A percentile compares a stretch with the other conserved stretches of the same genome.
phyloP scores from a whole-genome alignment of 2,113 vertebrate genomes.

The Psittacula cyanocephala region DNA sequence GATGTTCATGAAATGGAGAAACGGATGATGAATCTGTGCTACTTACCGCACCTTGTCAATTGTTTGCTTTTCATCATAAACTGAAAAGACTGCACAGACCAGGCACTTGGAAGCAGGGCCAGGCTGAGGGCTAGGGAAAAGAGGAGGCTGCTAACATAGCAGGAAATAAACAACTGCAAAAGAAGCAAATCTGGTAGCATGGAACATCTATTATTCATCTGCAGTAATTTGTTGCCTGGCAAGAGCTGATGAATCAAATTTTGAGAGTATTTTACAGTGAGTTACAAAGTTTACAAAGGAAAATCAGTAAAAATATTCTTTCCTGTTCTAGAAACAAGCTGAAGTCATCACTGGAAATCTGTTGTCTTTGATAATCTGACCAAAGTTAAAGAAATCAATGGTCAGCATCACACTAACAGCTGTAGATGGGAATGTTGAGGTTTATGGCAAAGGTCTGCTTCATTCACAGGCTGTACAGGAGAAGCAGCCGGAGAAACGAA shows the following conservation, averaged over 20 bases:
- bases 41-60: not conserved
- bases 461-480: not conserved
- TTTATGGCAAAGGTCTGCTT: not conserved
- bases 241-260: slow-evolving; percentile 1
- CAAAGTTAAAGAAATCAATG: not conserved
- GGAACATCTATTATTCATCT: not conserved
- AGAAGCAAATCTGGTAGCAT: not conserved
- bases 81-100: not conserved
- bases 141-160: not conserved
- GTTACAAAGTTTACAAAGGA: not conserved
- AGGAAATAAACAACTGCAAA: not conserved
- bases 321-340: not conserved
- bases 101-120: not conserved
- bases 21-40: not conserved
- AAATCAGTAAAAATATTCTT: not conserved
- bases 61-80: not conserved
- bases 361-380: not conserved
- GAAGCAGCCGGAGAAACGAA: not conserved
- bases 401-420: not conserved
- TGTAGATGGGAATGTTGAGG: not conserved
- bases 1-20: not conserved
- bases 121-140: not conserved
- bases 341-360: not conserved
- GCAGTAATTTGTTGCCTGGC: not conserved
- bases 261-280: not conserved